Evolutionary conservation across 1,140 invertebrate genomes (phyloP), one percentile per base, ranked within the genome.

Genomic region (Sminthurides bifidus): DNA sequence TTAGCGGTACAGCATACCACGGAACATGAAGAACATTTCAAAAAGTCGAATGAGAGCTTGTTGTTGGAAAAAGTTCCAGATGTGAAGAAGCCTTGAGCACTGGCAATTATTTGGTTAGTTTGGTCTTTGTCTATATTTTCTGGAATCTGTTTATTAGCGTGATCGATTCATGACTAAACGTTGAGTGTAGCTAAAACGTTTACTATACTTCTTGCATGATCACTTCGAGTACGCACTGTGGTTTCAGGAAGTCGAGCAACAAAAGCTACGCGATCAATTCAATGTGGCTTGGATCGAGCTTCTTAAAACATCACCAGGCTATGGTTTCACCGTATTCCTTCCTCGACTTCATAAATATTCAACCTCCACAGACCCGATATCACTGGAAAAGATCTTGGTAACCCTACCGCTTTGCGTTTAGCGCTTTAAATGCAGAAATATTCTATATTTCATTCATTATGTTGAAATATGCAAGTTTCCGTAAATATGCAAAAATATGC

Each of bases 331-430:
- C 14, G 68, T 94, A 49, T 75, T 81, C 67, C 82, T 94, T 33
- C 81, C 82, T 45, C 86, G 87, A 53, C 72, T 94, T 12, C 75
- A 79, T 46, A 91, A 94, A 70, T n/a, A 82, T 79, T 62, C 76
- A 90, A 44, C 92, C 90, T 2, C 91, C 87, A 2, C 68, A 94
- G 6, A 75, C n/a, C n/a, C n/a, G n/a, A n/a, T n/a, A n/a, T n/a
- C n/a, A n/a, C n/a, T n/a, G n/a, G n/a, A n/a, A n/a, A n/a, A n/a
- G n/a, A n/a, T n/a, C n/a, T n/a, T n/a, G n/a, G n/a, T n/a, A n/a
- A n/a, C n/a, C n/a, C n/a, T n/a, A n/a, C n/a, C n/a, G n/a, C n/a
- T n/a, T n/a, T n/a, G n/a, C n/a, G n/a, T n/a, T n/a, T n/a, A n/a
- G n/a, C n/a, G n/a, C n/a, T n/a, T n/a, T n/a, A n/a, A n/a, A n/a